Evolutionary conservation across 1,140 invertebrate species (phyloP).

Genomic region (Aphis craccivora): DNA sequence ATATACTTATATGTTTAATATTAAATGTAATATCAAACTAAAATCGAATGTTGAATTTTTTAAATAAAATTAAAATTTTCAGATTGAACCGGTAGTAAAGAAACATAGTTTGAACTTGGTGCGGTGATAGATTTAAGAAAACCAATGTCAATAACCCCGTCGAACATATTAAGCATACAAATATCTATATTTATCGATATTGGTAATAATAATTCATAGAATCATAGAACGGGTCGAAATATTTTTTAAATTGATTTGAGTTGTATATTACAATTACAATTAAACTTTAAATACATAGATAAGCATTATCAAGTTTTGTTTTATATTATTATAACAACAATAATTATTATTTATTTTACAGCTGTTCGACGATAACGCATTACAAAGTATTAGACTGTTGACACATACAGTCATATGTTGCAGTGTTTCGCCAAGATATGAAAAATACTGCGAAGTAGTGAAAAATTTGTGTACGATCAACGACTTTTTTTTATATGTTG

Average conservation of each 20-base stretch:
- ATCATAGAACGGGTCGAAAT: not conserved
- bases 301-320: slow-evolving; percentile 9
- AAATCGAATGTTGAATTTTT: not conserved
- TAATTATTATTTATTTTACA: slow-evolving; percentile 29
- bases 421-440: not conserved
- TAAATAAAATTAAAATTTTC: not conserved
- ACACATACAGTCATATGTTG: not conserved
- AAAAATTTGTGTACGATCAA: not conserved
- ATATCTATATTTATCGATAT: not conserved
- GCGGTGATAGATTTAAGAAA: not conserved
- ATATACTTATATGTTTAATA: not conserved
- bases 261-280: not conserved
- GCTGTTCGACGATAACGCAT: not conserved
- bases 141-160: not conserved
- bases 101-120: not conserved
- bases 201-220: not conserved
- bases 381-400: slow-evolving; percentile 22
- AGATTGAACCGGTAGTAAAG: not conserved
- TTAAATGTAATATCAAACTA: not conserved
- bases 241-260: not conserved
- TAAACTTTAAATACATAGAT: slow-evolving; percentile 12
- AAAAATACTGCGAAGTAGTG: slow-evolving; percentile 17
- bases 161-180: not conserved
- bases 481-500: not conserved
- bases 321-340: not conserved